Conservation (phyloP, 2,113 vertebrate genomes). For the Probosciger aterrimus region DNA sequence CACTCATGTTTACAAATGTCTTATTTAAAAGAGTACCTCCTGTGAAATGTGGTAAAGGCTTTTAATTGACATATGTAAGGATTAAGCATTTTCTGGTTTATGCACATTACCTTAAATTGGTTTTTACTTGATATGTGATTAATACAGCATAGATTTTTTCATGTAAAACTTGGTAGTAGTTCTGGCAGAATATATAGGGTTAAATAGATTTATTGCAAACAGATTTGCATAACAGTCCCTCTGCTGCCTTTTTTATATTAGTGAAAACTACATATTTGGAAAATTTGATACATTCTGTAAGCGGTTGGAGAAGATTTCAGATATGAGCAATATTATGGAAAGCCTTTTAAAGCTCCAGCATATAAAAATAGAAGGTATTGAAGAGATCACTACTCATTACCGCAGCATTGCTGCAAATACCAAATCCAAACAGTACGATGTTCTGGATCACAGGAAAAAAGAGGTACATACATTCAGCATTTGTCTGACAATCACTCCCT, state of each 20-base stretch:
- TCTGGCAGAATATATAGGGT: not conserved
- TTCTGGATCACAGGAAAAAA: constrained; percentile 79
- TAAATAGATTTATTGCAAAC: not conserved
- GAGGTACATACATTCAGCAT: constrained; percentile 65
- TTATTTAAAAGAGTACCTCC: not conserved
- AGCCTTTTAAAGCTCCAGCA: constrained; percentile 69
- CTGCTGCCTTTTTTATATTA: constrained; percentile 36
- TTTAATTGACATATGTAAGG: not conserved
- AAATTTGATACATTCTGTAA: constrained; percentile 84
- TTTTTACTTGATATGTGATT: not conserved
- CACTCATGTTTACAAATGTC: not conserved
- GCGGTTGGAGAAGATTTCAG: constrained; percentile 80
- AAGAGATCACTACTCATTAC: constrained; percentile 73
- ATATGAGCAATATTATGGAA: constrained; percentile 77
- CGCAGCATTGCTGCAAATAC: constrained; percentile 70
- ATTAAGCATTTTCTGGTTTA: not conserved
- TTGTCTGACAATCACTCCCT: not conserved
- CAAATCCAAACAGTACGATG: constrained; percentile 79
- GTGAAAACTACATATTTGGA: constrained; percentile 86
- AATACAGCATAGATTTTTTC: not conserved
- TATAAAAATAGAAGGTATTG: constrained; percentile 82
- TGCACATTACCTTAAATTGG: not conserved
- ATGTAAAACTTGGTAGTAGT: not conserved
- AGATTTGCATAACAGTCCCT: not conserved
- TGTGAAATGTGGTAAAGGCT: not conserved